Conservation (phyloP, 2,113 vertebrate genomes). For the Misgurnus mizolepis region DNA sequence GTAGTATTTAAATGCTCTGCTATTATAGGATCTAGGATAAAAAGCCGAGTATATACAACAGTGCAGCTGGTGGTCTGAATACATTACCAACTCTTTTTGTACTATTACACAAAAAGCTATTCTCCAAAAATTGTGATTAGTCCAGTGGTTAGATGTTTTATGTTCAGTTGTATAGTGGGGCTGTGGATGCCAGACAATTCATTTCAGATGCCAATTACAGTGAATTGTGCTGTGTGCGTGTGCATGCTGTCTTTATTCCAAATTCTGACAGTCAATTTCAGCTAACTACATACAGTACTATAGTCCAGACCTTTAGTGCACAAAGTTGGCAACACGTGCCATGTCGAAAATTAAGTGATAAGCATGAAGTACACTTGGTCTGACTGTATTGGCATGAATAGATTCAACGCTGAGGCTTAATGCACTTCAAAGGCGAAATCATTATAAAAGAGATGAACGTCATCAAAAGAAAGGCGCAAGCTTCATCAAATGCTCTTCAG, state of each 20-base stretch:
- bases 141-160: constrained; percentile 45
- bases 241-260: constrained; percentile 59
- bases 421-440: constrained; percentile 13
- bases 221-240: constrained; percentile 56
- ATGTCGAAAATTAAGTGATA: constrained; percentile 5
- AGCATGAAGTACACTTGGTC: background rate
- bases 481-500: constrained; percentile 16
- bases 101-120: constrained; percentile 20
- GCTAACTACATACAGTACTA: constrained; percentile 51
- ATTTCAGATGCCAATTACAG: constrained; percentile 68
- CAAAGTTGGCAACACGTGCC: background rate
- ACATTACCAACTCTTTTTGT: constrained; percentile 25
- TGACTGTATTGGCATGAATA: constrained; percentile 1
- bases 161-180: constrained; percentile 52
- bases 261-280: constrained; percentile 59
- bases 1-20: too few relatives aligned
- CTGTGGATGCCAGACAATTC: constrained; percentile 47
- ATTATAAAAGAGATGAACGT: background rate
- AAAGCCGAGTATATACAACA: background rate
- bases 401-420: background rate
- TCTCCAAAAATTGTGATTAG: constrained; percentile 59
- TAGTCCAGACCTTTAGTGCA: constrained; percentile 43
- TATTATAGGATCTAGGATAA: too few relatives aligned
- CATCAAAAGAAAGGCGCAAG: constrained; percentile 8
- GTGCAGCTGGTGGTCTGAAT: constrained; percentile 12